A percentile compares a stretch with the other conserved stretches of the same genome.
phyloP scores from a whole-genome alignment of 1,140 invertebrate genomes.

The Megalonaias nervosa region DNA sequence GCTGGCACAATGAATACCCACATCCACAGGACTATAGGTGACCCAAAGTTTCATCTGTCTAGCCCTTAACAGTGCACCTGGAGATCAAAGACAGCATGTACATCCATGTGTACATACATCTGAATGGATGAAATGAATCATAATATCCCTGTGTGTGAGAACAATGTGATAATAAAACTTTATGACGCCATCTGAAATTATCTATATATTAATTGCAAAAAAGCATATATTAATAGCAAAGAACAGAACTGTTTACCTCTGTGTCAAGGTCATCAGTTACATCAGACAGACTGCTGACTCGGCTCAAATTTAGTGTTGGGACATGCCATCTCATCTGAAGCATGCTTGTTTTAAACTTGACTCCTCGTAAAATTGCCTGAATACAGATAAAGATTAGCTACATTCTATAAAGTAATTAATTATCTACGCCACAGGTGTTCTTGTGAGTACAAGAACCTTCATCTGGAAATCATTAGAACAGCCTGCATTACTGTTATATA shows the following conservation, averaged over 20 bases:
- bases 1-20: too few species aligned
- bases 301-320: constrained; percentile 47
- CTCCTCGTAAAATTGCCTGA: constrained; percentile 68
- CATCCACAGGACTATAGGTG: too few species aligned
- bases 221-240: not conserved
- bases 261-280: constrained; percentile 48
- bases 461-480: not conserved
- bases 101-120: too few species aligned
- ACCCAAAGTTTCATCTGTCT: too few species aligned
- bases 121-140: too few species aligned
- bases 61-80: too few species aligned
- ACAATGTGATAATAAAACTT: too few species aligned
- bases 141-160: too few species aligned
- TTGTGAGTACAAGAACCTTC: not conserved
- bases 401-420: not conserved
- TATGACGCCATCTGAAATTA: too few species aligned
- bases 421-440: not conserved
- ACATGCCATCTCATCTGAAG: constrained; percentile 71
- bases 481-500: not conserved
- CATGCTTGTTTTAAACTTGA: constrained; percentile 70
- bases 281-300: constrained; percentile 35
- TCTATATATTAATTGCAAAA: not conserved
- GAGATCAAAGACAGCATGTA: too few species aligned
- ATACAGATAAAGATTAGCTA: constrained; percentile 14
- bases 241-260: constrained; percentile 33